Base-by-base conservation (phyloP, 1,140 invertebrate genomes). In the Drosophila pachea region DNA sequence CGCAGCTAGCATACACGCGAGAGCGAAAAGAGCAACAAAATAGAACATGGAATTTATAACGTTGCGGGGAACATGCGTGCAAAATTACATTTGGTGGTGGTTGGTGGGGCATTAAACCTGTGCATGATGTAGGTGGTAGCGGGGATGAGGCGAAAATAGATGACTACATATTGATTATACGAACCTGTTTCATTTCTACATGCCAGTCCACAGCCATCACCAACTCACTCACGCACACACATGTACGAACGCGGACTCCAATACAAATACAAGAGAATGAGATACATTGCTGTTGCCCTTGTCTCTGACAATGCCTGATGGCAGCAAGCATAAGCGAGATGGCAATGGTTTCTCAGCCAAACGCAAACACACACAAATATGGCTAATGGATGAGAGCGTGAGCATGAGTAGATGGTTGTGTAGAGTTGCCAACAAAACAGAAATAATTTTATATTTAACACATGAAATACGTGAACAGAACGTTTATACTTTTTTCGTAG, bases 121-220 rank as follows among this genome's bases (percentile, higher is more conserved):
- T 52, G 11, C 40, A 53, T 38, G 38, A 5, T 7, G 7, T 12
- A 42, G 47, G 47, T 6, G 9, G 35, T 36, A 47, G 22, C 33
- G 33, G 48, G 58, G 47, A 84, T 14, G 38, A 53, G 54, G 58
- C 64, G 40, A 68, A 71, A 75, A 73, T 73, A 75, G 59, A 68
- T 78, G 79, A 75, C 75, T 75, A 82, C 75, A 78, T 82, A 84
- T 82, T 82, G 79, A 82, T 82, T 82, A 84, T 74, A 82, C 78
- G 82, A 82, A 82, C 78, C 72, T 64, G 78, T 82, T 82, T 83
- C 62, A 66, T 70, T 70, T 66, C 68, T 70, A 62, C 54, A 64
- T 74, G 78, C 70, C 50, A 71, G 68, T 52, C 45, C 43, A 59
- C 63, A 75, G 43, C 58, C 60, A 68, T 54, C 50, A 68, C 53